Base-by-base conservation (phyloP, 2,888 invertebrate genomes). In the Poecilobothrus nobilitatus region DNA sequence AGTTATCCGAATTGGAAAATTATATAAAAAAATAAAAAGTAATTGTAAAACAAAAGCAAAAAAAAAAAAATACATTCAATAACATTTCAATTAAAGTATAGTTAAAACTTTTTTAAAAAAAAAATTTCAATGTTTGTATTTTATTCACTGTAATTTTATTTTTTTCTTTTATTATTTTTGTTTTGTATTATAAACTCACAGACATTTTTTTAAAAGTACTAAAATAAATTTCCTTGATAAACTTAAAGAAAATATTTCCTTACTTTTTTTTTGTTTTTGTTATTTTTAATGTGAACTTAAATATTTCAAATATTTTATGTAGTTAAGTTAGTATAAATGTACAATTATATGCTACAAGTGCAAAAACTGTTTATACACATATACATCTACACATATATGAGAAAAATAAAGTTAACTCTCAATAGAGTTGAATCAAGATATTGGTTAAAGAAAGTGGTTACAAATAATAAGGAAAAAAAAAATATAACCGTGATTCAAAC, bases 1-100 rank as follows among this genome's bases (percentile, higher is more conserved):
- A 37, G 37, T 37, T 37, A 2, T 37, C 7, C 37, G 9, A 37
- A 12, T 7, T 37, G 37, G 12, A 37, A 37, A 37, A 37, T 37
- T 37, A 2, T 5, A 37, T 37, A 37, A 8, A 37, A 37, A 37
- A 37, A 12, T 3, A 53, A 53, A n/a, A 53, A 53, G 18, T 18
- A n/a, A 53, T 2, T 53, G 53, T 53, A 53, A 53, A 15, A 53
- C 6, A 1, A 53, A 18, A 53, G 18, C 18, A 53, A 53, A 15
- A 41, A 5, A n/a, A 12, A 15, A 53, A 53, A 53, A 53, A 53
- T 18, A 53, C n/a, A 18, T 53, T 53, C 53, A 53, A 53, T 53
- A 53, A 53, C 53, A 53, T 53, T 53, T 53, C 53, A 53, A 53
- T 53, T 53, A 53, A 18, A 53, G 53, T 53, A 53, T 18, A 53